A percentile compares a stretch with the other conserved stretches of the same genome.
Conservation (phyloP, 1,140 invertebrate species). For the Tyrophagus putrescentiae region DNA sequence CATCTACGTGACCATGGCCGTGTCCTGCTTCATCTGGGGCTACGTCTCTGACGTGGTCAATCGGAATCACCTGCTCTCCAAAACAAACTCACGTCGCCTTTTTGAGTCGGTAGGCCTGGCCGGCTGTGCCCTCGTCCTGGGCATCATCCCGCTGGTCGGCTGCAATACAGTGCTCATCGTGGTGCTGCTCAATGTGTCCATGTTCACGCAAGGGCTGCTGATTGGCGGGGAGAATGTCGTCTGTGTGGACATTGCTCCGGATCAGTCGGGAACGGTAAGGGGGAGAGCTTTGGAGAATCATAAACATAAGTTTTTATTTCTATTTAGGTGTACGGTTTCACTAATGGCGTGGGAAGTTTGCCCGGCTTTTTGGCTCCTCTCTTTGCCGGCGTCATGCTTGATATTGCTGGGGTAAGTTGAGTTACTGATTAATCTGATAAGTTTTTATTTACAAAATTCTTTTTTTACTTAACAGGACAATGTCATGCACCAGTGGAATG, state of each 20-base stretch:
- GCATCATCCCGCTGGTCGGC: conserved; percentile 24
- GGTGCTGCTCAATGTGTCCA: conserved; percentile 21
- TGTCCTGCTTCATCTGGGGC: conserved; percentile 24
- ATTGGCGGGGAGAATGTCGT: conserved; percentile 35
- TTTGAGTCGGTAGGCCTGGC: conserved; percentile 26
- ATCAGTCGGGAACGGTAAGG: conserved; percentile 55
- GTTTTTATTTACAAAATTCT: not conserved
- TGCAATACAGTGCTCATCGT: conserved; percentile 22
- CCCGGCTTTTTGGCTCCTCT: conserved; percentile 32
- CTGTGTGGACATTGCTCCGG: conserved; percentile 57
- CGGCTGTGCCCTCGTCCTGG: conserved; percentile 23
- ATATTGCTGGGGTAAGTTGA: conserved; percentile 28
- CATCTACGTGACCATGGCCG: conserved; percentile 25
- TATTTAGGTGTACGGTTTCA: conserved; percentile 50
- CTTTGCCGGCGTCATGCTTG: conserved; percentile 40
- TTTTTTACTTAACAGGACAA: conserved; percentile 20
- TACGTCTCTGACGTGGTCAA: conserved; percentile 25
- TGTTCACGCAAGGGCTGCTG: conserved; percentile 25
- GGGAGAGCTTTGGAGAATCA: too few relatives aligned
- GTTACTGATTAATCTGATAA: not conserved
- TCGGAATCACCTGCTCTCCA: conserved; percentile 15
- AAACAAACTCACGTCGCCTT: conserved; percentile 26
- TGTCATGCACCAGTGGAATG: conserved; percentile 54
- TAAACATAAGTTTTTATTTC: too few relatives aligned
- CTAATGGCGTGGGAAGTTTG: conserved; percentile 40